These are phyloP conservation scores for Leptopilina drosophilae DNA, from an alignment of 2,888 invertebrate species.

Conservation along the genomic window DNA sequence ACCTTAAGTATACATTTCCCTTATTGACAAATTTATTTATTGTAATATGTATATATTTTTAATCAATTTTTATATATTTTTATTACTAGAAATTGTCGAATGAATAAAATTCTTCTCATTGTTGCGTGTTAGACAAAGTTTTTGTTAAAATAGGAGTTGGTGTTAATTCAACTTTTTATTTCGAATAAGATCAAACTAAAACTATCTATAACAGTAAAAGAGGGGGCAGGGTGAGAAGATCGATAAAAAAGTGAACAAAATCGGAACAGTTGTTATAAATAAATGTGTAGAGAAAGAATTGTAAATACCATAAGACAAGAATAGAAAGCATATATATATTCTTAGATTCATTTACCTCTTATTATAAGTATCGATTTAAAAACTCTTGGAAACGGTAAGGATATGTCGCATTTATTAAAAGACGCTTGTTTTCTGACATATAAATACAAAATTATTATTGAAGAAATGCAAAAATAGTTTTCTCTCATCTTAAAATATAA, in stretches of 20 bases:
- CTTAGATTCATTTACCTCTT: neutral
- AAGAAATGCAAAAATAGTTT: neutral
- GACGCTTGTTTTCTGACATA: neutral
- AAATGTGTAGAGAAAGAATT: constrained; percentile 4
- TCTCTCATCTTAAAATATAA: too few species aligned
- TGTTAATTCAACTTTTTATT: neutral
- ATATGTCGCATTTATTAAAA: neutral
- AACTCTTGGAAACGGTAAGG: neutral
- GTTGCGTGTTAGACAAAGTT: too few species aligned
- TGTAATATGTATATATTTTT: too few species aligned
- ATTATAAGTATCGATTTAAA: neutral
- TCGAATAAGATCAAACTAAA: neutral
- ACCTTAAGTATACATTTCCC: too few species aligned
- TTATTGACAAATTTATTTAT: too few species aligned
- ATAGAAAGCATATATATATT: neutral
- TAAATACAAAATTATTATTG: neutral
- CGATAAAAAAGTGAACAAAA: neutral
- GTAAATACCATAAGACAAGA: neutral
- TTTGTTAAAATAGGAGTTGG: neutral
- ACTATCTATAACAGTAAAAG: neutral
- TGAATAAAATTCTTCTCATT: too few species aligned
- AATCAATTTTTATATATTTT: too few species aligned
- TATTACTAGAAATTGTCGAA: too few species aligned
- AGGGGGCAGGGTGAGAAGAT: too few species aligned
- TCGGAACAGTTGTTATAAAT: constrained; percentile 28